Percentiles rank a stretch among this genome's conserved stretches.
Conservation (phyloP, 2,888 invertebrate genomes). For the Cephalotes varians region DNA sequence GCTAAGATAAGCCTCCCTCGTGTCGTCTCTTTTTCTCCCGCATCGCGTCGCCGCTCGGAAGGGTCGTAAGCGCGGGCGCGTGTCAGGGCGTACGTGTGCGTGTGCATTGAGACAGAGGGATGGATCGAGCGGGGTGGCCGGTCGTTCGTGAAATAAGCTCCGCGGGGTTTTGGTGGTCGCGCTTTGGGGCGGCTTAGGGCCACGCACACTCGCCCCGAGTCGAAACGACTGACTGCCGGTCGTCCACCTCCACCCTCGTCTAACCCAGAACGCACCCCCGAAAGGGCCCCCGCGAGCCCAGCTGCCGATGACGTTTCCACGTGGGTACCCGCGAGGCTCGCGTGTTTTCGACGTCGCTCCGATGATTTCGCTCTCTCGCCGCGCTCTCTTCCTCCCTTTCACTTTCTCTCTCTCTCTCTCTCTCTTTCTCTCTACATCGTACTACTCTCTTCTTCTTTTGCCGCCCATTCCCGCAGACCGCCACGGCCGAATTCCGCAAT, state of each 20-base stretch:
- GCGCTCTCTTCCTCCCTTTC: constrained; percentile 5
- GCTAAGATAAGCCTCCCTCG: constrained; percentile 82
- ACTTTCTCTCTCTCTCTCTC: neutral
- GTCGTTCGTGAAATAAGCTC: constrained; percentile 84
- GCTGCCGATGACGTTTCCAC: constrained; percentile 85
- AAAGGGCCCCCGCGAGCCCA: constrained; percentile 77
- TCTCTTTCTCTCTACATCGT: constrained; percentile 9
- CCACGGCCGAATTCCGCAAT: constrained; percentile 40
- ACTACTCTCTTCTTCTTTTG: constrained; percentile 34
- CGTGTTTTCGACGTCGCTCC: constrained; percentile 84
- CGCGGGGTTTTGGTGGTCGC: constrained; percentile 85
- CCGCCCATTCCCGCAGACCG: neutral
- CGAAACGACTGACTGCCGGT: constrained; percentile 72
- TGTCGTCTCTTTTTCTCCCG: constrained; percentile 74
- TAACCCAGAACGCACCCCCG: constrained; percentile 73
- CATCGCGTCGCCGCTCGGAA: constrained; percentile 47
- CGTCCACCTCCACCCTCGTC: constrained; percentile 58
- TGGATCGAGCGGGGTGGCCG: constrained; percentile 75
- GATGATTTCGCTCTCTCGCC: constrained; percentile 77
- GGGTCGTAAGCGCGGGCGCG: constrained; percentile 49
- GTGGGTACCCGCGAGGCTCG: constrained; percentile 84
- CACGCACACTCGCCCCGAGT: constrained; percentile 65
- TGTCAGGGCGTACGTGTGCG: constrained; percentile 38
- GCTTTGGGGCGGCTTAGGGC: constrained; percentile 83
- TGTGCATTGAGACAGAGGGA: constrained; percentile 70